Evolutionary conservation across 2,797 vertebrate species (phyloP), one percentile per base, ranked within the genome.

Genomic region (Crocidura indochinensis): DNA sequence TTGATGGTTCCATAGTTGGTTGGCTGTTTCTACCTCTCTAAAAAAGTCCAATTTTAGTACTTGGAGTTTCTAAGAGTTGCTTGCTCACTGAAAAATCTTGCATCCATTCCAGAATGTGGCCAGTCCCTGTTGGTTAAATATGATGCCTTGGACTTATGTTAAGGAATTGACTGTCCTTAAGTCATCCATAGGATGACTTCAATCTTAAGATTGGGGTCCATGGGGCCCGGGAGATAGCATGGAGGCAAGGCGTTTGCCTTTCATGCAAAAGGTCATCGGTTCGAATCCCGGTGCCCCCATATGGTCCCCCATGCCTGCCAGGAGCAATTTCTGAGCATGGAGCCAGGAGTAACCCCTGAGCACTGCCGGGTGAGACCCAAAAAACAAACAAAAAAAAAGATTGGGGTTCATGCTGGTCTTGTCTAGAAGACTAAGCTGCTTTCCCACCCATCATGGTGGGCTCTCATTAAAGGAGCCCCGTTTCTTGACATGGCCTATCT

Each of bases 61-160:
- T 60, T 60, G 56, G 56, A 8, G 56, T 92, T 94, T 94, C 88
- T 90, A 83, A 91, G 95, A 87, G 87, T 92, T 79, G 79, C 72
- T 38, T 68, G 87, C 87, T 85, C 82, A 87, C 79, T 79, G 92
- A 93, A 90, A 95, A 94, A 85, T 64, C 46, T 64, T 20, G 31
- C 93, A 91, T 91, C 95, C 92, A 84, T 76, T 90, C 68, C 85
- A 83, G 72, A 67, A 86, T 74, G 49, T 3, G 15, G 46, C 64
- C 60, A 72, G 78, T 53, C 92, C 87, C 75, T 1, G 19, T 24
- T 76, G 92, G 81, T 64, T 76, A 79, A 82, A 38, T 80, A 68
- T 29, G 62, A 93, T 88, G 77, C 88, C 94, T 84, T 92, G 72
- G 84, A 90, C 77, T 87, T 71, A 80, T 64, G 60, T 93, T 87